Percentiles rank a stretch among this genome's conserved stretches.
phyloP scores from a whole-genome alignment of 2,888 invertebrate species.

The Heteropelma amictum region DNA sequence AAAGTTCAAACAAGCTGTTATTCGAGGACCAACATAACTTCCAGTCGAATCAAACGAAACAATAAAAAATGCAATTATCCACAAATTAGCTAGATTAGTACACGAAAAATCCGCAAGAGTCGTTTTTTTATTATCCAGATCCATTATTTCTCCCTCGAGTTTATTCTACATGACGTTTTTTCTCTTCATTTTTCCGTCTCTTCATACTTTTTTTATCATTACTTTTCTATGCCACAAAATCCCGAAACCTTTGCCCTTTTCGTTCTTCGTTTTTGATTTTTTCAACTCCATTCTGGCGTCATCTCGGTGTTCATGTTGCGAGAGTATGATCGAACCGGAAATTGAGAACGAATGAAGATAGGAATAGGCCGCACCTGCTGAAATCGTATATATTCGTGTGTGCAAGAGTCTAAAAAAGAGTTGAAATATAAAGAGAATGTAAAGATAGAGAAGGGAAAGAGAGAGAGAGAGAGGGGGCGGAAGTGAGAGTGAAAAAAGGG shows the following conservation, averaged over 20 bases:
- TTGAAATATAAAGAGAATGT: conserved; percentile 28
- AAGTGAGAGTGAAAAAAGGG: conserved; percentile 1
- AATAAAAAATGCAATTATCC: too few relatives aligned
- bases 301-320: neutral
- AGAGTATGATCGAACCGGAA: conserved; percentile 46
- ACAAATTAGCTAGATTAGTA: too few relatives aligned
- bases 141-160: neutral
- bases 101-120: too few relatives aligned
- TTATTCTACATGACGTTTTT: neutral
- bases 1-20: too few relatives aligned
- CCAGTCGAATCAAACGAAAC: too few relatives aligned
- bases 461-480: neutral
- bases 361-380: conserved; percentile 2
- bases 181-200: neutral
- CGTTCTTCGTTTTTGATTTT: neutral
- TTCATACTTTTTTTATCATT: conserved; percentile 14
- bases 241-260: neutral
- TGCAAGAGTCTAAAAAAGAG: conserved; percentile 18
- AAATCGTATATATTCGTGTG: neutral
- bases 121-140: too few relatives aligned
- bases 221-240: neutral
- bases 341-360: conserved; percentile 37
- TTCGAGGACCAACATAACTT: too few relatives aligned
- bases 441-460: conserved; percentile 14
- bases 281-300: neutral